Evolutionary conservation across 2,888 invertebrate genomes (phyloP).

Genomic region (Epinotia nisella): DNA sequence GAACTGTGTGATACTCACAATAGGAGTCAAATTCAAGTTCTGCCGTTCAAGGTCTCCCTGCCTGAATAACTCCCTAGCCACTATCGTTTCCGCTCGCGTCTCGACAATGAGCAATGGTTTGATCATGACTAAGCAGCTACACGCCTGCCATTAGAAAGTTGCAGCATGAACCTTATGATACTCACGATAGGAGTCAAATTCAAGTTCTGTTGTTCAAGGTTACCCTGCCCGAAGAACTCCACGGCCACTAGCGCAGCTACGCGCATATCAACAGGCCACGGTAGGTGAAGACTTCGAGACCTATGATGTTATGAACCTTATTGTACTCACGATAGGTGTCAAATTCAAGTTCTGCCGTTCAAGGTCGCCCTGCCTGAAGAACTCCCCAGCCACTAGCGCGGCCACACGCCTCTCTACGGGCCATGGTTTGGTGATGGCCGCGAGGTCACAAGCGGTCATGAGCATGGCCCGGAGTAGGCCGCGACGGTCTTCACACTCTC

Average conservation of each 20-base stretch:
- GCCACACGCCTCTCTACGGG: conserved; percentile 96
- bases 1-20: conserved; percentile 84
- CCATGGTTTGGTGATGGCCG: conserved; percentile 98
- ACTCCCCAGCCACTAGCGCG: conserved; percentile 95
- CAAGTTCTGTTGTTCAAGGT: conserved; percentile 94
- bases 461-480: conserved; percentile 95
- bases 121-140: too few species aligned
- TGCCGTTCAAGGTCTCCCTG: conserved; percentile 96
- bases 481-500: conserved; percentile 90
- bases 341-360: conserved; percentile 95
- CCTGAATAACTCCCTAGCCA: conserved; percentile 96
- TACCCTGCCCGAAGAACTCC: conserved; percentile 97
- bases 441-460: conserved; percentile 98
- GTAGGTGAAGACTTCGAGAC: conserved; percentile 92
- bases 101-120: conserved; percentile 98
- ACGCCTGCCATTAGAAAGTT: too few species aligned
- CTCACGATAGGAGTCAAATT: conserved; percentile 96
- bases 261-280: conserved; percentile 95
- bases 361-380: conserved; percentile 96
- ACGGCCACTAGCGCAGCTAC: conserved; percentile 96
- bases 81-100: conserved; percentile 95
- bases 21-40: conserved; percentile 95
- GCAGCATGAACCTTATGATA: conserved; percentile 51
- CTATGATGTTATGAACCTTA: neutral
- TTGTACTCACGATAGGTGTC: conserved; percentile 91